Evolutionary conservation across 1,140 invertebrate species (phyloP).

Genomic region (Tenebrio molitor): DNA sequence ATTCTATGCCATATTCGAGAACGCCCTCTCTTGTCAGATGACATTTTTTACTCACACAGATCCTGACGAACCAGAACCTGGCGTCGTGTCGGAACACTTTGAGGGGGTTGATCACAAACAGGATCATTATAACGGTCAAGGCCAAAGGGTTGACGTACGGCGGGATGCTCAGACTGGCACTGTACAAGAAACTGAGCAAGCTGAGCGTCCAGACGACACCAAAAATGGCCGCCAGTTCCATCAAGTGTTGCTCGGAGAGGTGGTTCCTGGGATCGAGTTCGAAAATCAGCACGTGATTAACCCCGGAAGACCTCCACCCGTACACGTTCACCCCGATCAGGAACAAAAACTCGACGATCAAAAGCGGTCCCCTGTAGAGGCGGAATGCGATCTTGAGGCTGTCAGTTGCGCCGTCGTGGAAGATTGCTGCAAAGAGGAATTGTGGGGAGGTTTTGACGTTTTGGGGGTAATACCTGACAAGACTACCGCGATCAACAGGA

Average conservation of each 20-base stretch:
- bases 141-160: slow-evolving; percentile 83
- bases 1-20: too few relatives aligned
- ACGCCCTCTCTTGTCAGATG: too few relatives aligned
- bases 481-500: slow-evolving; percentile 81
- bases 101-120: slow-evolving; percentile 87
- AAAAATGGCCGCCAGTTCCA: slow-evolving; percentile 89
- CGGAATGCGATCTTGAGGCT: slow-evolving; percentile 72
- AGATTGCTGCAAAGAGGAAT: slow-evolving; percentile 65
- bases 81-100: slow-evolving; percentile 85
- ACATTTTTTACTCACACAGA: slow-evolving; percentile 61
- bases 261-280: slow-evolving; percentile 93
- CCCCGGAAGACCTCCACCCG: slow-evolving; percentile 90
- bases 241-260: slow-evolving; percentile 86
- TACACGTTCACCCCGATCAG: slow-evolving; percentile 91
- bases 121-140: slow-evolving; percentile 77
- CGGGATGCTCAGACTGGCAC: slow-evolving; percentile 80
- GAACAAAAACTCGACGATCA: slow-evolving; percentile 88
- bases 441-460: neutral
- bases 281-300: slow-evolving; percentile 95
- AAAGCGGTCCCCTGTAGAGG: slow-evolving; percentile 86
- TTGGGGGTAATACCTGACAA: slow-evolving; percentile 72
- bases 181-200: slow-evolving; percentile 77
- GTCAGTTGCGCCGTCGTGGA: slow-evolving; percentile 66
- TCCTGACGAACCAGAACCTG: slow-evolving; percentile 73
- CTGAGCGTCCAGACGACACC: slow-evolving; percentile 88